A percentile compares a stretch with the other conserved stretches of the same genome.
Evolutionary conservation across 1,140 invertebrate genomes (phyloP).

Genomic region (Dreissena rostriformis): DNA sequence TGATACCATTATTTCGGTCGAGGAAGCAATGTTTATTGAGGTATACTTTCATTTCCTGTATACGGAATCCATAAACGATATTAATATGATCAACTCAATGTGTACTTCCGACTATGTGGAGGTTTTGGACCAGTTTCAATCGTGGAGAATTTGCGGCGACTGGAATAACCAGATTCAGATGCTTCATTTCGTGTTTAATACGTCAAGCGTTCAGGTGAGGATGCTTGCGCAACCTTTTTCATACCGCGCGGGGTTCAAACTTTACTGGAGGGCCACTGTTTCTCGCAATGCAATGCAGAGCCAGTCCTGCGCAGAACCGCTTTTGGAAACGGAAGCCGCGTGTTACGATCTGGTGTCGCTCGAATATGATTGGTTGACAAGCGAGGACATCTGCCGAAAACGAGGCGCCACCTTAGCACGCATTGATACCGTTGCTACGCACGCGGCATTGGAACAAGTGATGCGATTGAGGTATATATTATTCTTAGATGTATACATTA

Average conservation of each 20-base stretch:
- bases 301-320: slow-evolving; percentile 13
- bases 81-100: slow-evolving; percentile 32
- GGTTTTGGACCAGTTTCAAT: neutral
- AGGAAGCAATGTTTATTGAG: slow-evolving; percentile 23
- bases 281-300: too few species aligned
- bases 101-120: slow-evolving; percentile 43
- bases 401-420: slow-evolving; percentile 25
- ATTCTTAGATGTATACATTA: too few species aligned
- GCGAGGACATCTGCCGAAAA: slow-evolving; percentile 13
- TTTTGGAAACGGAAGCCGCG: slow-evolving; percentile 21
- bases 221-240: slow-evolving; percentile 12
- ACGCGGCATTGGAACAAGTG: neutral
- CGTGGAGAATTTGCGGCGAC: slow-evolving; percentile 23
- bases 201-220: slow-evolving; percentile 2
- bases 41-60: slow-evolving; percentile 37
- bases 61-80: slow-evolving; percentile 33
- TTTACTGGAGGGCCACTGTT: slow-evolving; percentile 22
- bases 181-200: slow-evolving; percentile 33
- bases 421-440: slow-evolving; percentile 29
- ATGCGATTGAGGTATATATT: neutral
- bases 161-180: slow-evolving; percentile 32
- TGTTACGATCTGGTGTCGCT: slow-evolving; percentile 31
- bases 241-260: slow-evolving; percentile 2
- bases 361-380: slow-evolving; percentile 11
- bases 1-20: slow-evolving; percentile 2